Percentiles rank a stretch among this genome's conserved stretches.
These are phyloP conservation scores for Columba livia DNA, from an alignment of 2,113 vertebrate genomes.

Conservation along the genomic window DNA sequence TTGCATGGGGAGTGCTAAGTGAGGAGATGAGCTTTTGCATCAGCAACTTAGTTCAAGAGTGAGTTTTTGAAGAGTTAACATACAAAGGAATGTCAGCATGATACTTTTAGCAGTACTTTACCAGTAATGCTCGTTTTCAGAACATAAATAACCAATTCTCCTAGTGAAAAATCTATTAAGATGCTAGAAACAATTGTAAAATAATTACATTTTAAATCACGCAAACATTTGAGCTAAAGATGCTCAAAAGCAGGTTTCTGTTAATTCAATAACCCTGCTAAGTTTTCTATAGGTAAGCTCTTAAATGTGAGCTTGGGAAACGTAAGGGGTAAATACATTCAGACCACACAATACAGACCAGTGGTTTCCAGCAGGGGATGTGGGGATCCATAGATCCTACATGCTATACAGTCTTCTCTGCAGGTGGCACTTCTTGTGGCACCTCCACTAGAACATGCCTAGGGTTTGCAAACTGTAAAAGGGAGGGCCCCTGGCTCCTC, in stretches of 20 bases:
- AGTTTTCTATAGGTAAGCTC: not conserved
- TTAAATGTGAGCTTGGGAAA: not conserved
- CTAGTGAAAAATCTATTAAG: not conserved
- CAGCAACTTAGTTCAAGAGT: not conserved
- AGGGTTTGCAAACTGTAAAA: not conserved
- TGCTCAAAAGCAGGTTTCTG: not conserved
- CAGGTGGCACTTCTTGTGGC: not conserved
- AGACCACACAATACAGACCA: not conserved
- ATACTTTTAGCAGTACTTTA: not conserved
- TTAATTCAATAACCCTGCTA: not conserved
- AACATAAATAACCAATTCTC: not conserved
- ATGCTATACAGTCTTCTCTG: not conserved
- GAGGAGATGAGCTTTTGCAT: not conserved
- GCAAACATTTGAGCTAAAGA: not conserved
- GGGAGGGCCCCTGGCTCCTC: not conserved
- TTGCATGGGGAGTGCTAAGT: not conserved
- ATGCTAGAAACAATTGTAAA: not conserved
- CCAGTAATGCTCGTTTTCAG: not conserved
- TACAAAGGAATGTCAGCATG: not conserved
- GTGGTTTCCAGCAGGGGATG: not conserved
- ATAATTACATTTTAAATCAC: not conserved
- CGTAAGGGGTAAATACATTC: not conserved
- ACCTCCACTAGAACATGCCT: not conserved
- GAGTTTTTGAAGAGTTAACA: not conserved
- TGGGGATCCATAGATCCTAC: not conserved